These are phyloP conservation scores for Periphyllus acericola DNA, from an alignment of 2,888 invertebrate species.

Conservation along the genomic window DNA sequence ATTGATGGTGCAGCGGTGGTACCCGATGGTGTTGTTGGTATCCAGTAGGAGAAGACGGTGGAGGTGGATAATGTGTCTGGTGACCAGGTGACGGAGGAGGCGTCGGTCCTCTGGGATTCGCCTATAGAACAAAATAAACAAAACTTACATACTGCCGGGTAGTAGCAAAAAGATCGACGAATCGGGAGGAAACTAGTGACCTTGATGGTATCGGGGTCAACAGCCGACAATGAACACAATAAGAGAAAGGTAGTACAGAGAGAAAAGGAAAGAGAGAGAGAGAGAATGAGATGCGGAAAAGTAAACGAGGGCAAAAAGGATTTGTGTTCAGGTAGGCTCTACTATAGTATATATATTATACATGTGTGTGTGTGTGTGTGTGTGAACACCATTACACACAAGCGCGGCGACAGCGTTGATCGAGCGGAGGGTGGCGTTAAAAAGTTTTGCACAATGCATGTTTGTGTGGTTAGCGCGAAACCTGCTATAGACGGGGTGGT, in stretches of 20 bases:
- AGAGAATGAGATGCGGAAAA: slow-evolving; percentile 3
- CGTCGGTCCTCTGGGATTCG: slow-evolving; percentile 61
- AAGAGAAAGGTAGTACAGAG: neutral
- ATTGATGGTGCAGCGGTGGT: slow-evolving; percentile 59
- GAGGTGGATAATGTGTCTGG: slow-evolving; percentile 63
- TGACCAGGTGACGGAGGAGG: slow-evolving; percentile 62
- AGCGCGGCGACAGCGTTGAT: neutral
- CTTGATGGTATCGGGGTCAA: slow-evolving; percentile 54
- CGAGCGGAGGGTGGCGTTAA: slow-evolving; percentile 32
- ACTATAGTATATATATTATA: neutral
- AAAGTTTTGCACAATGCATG: slow-evolving; percentile 57
- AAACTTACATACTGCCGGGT: neutral
- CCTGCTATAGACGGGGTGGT: slow-evolving; percentile 42
- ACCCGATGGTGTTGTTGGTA: slow-evolving; percentile 62
- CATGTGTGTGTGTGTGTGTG: neutral
- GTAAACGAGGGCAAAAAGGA: slow-evolving; percentile 47
- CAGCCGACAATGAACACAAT: slow-evolving; percentile 35
- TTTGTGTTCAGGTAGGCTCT: slow-evolving; percentile 48
- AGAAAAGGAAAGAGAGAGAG: neutral
- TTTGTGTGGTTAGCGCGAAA: slow-evolving; percentile 40
- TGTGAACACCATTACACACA: neutral
- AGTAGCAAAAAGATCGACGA: neutral
- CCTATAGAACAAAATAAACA: slow-evolving; percentile 22
- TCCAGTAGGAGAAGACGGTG: slow-evolving; percentile 63
- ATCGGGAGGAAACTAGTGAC: slow-evolving; percentile 35